A percentile compares a stretch with the other conserved stretches of the same genome.
These are phyloP conservation scores for Oplegnathus fasciatus DNA, from an alignment of 2,113 vertebrate genomes.

Conservation along the genomic window DNA sequence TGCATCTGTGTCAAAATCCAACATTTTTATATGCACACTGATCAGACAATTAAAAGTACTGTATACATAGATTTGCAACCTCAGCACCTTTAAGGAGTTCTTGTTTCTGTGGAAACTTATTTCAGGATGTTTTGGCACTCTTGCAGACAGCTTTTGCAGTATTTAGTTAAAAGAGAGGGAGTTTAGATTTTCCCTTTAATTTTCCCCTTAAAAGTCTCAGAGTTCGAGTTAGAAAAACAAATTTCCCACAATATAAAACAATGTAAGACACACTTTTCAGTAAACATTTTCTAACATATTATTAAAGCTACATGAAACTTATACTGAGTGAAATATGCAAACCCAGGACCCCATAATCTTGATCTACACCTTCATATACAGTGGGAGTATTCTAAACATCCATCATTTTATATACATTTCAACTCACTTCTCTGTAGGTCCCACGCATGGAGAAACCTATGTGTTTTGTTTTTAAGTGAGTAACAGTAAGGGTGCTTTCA, in stretches of 20 bases:
- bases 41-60: neutral
- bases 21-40: neutral
- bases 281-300: too few species aligned
- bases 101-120: too few species aligned
- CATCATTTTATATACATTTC: neutral
- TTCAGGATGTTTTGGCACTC: neutral
- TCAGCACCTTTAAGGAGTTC: neutral
- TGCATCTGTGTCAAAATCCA: neutral
- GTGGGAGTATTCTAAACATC: neutral
- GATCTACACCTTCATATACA: neutral
- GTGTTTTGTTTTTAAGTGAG: neutral
- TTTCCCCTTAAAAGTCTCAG: too few species aligned
- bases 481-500: too few species aligned
- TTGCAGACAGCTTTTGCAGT: neutral
- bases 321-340: neutral
- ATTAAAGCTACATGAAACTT: neutral
- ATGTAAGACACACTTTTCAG: too few species aligned
- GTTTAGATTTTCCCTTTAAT: too few species aligned
- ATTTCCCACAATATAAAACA: too few species aligned
- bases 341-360: neutral
- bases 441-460: neutral
- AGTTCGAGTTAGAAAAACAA: too few species aligned
- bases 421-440: neutral
- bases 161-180: neutral
- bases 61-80: neutral